Percentiles rank a stretch among this genome's conserved stretches.
phyloP scores from a whole-genome alignment of 2,113 vertebrate genomes.

The Rhynchomys soricoides region DNA sequence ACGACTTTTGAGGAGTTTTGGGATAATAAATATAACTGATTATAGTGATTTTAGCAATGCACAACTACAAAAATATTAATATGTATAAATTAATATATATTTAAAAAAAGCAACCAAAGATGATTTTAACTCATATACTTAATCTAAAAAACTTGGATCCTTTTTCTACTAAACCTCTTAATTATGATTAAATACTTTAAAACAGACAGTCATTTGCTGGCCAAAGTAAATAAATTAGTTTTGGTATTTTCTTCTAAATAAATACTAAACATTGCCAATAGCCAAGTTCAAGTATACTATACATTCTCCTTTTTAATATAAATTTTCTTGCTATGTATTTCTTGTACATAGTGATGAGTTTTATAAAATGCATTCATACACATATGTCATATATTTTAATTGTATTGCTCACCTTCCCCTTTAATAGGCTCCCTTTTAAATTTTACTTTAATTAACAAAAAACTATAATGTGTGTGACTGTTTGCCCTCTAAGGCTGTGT shows the following conservation, averaged over 20 bases:
- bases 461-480: not conserved
- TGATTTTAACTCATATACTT: constrained; percentile 30
- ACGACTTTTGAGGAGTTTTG: not conserved
- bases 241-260: not conserved
- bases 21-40: not conserved
- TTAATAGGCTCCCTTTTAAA: not conserved
- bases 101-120: not conserved
- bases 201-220: not conserved
- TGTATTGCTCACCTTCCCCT: not conserved
- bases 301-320: too few species aligned
- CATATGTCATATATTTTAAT: not conserved
- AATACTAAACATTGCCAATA: constrained; percentile 20
- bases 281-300: constrained; percentile 1
- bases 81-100: not conserved
- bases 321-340: not conserved
- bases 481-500: not conserved
- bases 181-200: constrained; percentile 38
- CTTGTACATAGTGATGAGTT: not conserved
- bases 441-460: not conserved
- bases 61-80: not conserved
- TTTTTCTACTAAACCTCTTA: constrained; percentile 11
- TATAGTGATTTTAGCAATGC: not conserved
- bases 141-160: not conserved
- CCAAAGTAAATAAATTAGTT: not conserved
- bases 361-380: not conserved